These are phyloP conservation scores for Epizoanthus ramosus DNA, from an alignment of 92 coral and sea anemone genomes.

Conservation along the genomic window DNA sequence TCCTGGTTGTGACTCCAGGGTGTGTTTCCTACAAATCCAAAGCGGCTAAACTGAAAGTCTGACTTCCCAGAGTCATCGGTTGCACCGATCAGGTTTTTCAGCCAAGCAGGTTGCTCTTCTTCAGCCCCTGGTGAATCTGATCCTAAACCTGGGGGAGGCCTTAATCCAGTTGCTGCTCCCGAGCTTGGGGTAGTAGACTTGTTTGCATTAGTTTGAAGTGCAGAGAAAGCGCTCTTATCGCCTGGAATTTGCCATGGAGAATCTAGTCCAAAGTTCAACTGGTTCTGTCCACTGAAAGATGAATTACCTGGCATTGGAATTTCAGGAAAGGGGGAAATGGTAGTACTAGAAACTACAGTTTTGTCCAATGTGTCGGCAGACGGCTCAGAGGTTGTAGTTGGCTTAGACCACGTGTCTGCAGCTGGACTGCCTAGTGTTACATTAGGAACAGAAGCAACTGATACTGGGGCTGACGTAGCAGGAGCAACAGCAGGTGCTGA, in stretches of 20 bases:
- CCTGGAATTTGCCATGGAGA: constrained; percentile 74
- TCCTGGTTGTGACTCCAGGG: constrained; percentile 85
- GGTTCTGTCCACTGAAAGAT: constrained; percentile 38
- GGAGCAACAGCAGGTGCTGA: constrained; percentile 26
- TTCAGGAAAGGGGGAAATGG: constrained; percentile 35
- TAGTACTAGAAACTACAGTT: constrained; percentile 32
- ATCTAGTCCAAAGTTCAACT: constrained; percentile 13
- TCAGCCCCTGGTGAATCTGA: constrained; percentile 76
- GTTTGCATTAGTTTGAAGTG: constrained; percentile 41
- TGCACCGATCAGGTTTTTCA: constrained; percentile 69
- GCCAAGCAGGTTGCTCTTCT: constrained; percentile 81
- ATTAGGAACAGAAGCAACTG: neutral
- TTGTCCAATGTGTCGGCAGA: constrained; percentile 17
- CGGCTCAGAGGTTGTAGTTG: constrained; percentile 18
- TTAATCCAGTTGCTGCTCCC: constrained; percentile 49
- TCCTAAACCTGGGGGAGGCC: constrained; percentile 98
- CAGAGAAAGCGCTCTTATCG: constrained; percentile 32
- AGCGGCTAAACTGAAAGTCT: constrained; percentile 72
- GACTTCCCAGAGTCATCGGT: constrained; percentile 47
- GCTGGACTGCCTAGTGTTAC: constrained; percentile 20
- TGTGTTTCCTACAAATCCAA: constrained; percentile 70
- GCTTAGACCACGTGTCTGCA: constrained; percentile 34
- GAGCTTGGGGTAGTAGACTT: constrained; percentile 31
- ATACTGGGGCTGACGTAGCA: constrained; percentile 42
- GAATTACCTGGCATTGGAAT: constrained; percentile 52